phyloP scores from a whole-genome alignment of 92 coral and sea anemone species.

The Meandrina meandrites region DNA sequence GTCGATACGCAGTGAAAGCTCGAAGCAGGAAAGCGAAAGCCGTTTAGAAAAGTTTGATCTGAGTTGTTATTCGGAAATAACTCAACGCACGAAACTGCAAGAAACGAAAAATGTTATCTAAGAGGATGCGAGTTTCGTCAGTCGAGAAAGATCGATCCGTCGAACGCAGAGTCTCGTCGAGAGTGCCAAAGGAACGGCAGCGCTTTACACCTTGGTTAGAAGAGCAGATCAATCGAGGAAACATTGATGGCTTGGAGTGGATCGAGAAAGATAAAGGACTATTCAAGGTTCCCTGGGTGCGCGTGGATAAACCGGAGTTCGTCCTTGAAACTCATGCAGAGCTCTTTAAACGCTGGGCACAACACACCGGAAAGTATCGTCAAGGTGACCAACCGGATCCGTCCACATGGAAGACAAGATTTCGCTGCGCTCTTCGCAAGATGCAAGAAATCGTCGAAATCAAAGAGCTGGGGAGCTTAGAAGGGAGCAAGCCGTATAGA shows the following conservation, averaged over 20 bases:
- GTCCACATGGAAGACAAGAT: slow-evolving; percentile 50
- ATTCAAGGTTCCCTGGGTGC: slow-evolving; percentile 34
- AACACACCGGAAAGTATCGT: slow-evolving; percentile 41
- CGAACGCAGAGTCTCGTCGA: not conserved
- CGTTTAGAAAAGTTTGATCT: slow-evolving; percentile 2
- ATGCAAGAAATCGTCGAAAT: slow-evolving; percentile 43
- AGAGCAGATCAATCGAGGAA: slow-evolving; percentile 18
- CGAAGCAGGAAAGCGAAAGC: slow-evolving; percentile 34
- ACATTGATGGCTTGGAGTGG: slow-evolving; percentile 46
- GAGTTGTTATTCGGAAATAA: slow-evolving; percentile 33
- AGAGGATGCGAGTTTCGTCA: slow-evolving; percentile 26
- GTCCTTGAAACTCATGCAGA: slow-evolving; percentile 31
- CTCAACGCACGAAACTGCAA: slow-evolving; percentile 51
- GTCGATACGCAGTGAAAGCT: not conserved
- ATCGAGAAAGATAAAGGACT: slow-evolving; percentile 7
- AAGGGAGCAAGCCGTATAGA: slow-evolving; percentile 42
- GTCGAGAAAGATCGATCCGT: slow-evolving; percentile 34
- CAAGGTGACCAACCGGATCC: slow-evolving; percentile 40
- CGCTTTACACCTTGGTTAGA: slow-evolving; percentile 24
- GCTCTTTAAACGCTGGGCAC: slow-evolving; percentile 44
- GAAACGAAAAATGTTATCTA: slow-evolving; percentile 38
- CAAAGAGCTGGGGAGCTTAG: slow-evolving; percentile 14
- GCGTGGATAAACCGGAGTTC: slow-evolving; percentile 50
- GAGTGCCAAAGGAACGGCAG: slow-evolving; percentile 5
- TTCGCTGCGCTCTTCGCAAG: slow-evolving; percentile 53